Evolutionary conservation across 2,113 vertebrate genomes (phyloP), one percentile per base, ranked within the genome.

Genomic region (Chascanopsetta lugubris): DNA sequence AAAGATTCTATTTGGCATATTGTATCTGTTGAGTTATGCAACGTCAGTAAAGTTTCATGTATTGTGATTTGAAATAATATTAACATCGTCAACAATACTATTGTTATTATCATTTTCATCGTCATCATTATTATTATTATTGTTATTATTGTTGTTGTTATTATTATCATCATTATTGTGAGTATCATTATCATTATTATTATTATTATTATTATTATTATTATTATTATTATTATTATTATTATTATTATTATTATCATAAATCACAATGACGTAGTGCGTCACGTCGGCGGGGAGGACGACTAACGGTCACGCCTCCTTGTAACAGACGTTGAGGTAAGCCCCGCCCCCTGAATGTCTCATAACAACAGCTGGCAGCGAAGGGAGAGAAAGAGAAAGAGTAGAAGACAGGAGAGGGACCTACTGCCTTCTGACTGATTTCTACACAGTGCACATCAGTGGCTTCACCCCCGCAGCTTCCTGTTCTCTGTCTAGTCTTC

Each of bases 281-380:
- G 61, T 83, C 75, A 87, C 70, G 70, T 87, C 72, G 32, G 26
- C 29, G 3, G 60, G 68, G 48, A 79, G 34, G 71, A 46, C 48
- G 5, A 20, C 68, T 8, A 0, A 1, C 10, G 25, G 57, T 18
- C 56, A 84, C 82, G 66, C 86, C 89, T 49, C 57, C 70, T 68
- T 2, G 15, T 83, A 66, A 70, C 12, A 13, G 40, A 32, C 75
- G 40, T 9, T 13, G 11, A 4, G 25, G 0, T 2, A 70, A 29
- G 26, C 58, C 0, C 82, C 84, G 76, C 90, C 86, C 77, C 66
- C 56, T 43, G 24, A 47, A 70, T 26, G 69, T 58, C 76, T 78
- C 80, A 74, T 22, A 82, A 82, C 69, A 81, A 74, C 84, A 77
- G 77, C 85, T 80, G 75, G 73, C 32, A 48, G 79, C 36, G 29